A percentile compares a stretch with the other conserved stretches of the same genome.
Conservation (phyloP, 2,888 invertebrate genomes). For the Sthenelais limicola region DNA sequence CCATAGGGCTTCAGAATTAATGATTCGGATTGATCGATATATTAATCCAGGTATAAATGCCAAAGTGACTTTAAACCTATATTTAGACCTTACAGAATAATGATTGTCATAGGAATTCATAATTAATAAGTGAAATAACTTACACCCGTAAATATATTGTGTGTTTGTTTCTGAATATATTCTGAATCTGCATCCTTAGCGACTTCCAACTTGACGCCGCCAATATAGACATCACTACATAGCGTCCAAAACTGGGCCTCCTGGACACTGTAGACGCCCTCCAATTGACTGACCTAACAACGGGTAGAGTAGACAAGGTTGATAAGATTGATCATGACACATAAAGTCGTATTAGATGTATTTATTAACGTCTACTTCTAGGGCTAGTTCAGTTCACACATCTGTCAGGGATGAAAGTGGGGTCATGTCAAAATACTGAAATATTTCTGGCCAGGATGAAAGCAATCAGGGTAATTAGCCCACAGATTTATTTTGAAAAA, state of each 20-base stretch:
- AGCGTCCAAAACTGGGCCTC: conserved; percentile 99
- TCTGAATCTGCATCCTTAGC: conserved; percentile 91
- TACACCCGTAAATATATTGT: conserved; percentile 91
- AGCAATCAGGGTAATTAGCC: too few relatives aligned
- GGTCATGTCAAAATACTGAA: too few relatives aligned
- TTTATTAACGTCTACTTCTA: too few relatives aligned
- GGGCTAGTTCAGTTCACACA: too few relatives aligned
- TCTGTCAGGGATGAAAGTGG: too few relatives aligned
- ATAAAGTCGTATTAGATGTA: neutral
- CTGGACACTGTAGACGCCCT: conserved; percentile 95
- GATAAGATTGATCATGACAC: neutral
- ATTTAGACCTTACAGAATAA: neutral
- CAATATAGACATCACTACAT: conserved; percentile 93
- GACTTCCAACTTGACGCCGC: conserved; percentile 95
- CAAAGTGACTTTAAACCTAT: neutral
- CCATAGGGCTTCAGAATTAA: too few relatives aligned
- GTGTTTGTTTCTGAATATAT: conserved; percentile 92
- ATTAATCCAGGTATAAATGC: too few relatives aligned
- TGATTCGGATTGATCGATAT: too few relatives aligned
- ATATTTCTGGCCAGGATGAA: too few relatives aligned
- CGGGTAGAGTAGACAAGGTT: too few relatives aligned
- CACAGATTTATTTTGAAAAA: too few relatives aligned
- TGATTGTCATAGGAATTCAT: neutral
- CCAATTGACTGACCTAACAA: conserved; percentile 81
- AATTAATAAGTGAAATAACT: conserved; percentile 42